Conservation (phyloP, 2,797 vertebrate species). For the Epinephelus awoara region DNA sequence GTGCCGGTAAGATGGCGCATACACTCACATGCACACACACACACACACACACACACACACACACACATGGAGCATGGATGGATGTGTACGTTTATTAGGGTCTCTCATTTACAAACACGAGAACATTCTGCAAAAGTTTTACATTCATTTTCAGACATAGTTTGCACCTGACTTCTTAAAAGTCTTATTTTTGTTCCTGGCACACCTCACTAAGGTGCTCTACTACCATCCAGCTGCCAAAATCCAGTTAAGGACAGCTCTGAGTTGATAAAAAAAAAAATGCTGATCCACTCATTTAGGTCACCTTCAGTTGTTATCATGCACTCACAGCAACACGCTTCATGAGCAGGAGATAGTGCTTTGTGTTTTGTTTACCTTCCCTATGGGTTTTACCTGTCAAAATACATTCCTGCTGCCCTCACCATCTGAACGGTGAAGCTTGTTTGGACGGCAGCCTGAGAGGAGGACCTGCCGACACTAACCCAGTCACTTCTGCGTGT, state of each 20-base stretch:
- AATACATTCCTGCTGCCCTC: neutral
- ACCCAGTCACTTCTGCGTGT: neutral
- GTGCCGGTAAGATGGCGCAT: slow-evolving; percentile 78
- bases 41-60: neutral
- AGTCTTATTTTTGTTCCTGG: neutral
- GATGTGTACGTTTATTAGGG: rapidly evolving
- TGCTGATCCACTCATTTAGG: neutral
- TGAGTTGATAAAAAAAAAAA: neutral
- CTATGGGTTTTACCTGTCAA: neutral
- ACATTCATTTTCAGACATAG: neutral
- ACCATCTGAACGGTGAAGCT: neutral
- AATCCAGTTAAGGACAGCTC: slow-evolving; percentile 7
- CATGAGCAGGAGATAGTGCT: neutral
- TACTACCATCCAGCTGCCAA: neutral
- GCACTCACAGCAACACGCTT: neutral
- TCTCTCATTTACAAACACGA: neutral
- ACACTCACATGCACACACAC: neutral
- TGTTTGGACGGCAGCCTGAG: neutral
- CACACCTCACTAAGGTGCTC: neutral
- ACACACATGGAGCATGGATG: neutral
- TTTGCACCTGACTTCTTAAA: neutral
- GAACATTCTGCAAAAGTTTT: neutral
- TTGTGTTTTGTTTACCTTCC: neutral
- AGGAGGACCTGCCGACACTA: neutral
- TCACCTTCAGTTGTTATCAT: neutral